Percentiles rank a stretch among this genome's conserved stretches.
These are phyloP conservation scores for Callorhinus ursinus DNA, from an alignment of 2,113 vertebrate species.

Conservation along the genomic window DNA sequence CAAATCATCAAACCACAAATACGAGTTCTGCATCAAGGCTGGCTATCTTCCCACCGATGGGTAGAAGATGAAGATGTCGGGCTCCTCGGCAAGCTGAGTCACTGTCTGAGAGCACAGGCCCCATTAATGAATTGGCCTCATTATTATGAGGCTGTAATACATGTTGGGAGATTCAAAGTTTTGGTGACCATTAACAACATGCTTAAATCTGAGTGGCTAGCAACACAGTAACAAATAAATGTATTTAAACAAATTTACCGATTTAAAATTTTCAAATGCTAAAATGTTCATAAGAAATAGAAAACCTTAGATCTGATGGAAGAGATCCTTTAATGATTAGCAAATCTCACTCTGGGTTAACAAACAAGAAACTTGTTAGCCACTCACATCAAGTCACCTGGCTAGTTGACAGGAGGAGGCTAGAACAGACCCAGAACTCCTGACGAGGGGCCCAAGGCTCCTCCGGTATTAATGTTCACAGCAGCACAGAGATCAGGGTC, in stretches of 20 bases:
- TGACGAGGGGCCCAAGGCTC: neutral
- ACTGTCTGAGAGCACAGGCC: neutral
- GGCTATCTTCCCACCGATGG: neutral
- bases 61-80: neutral
- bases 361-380: neutral
- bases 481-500: neutral
- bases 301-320: neutral
- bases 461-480: too few relatives aligned
- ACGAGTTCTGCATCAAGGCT: neutral
- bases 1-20: neutral
- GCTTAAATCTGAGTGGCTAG: slow-evolving; percentile 9
- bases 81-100: neutral
- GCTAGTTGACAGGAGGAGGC: neutral
- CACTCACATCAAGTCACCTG: neutral
- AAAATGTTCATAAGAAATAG: neutral
- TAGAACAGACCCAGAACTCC: neutral
- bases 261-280: neutral
- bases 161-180: neutral
- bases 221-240: neutral
- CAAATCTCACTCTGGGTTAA: neutral
- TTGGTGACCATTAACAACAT: neutral
- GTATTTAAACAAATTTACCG: neutral
- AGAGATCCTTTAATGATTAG: neutral
- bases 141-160: neutral
- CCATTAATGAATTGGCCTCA: neutral